These are phyloP conservation scores for Erinaceus europaeus DNA, from an alignment of 2,113 vertebrate species.

Conservation along the genomic window DNA sequence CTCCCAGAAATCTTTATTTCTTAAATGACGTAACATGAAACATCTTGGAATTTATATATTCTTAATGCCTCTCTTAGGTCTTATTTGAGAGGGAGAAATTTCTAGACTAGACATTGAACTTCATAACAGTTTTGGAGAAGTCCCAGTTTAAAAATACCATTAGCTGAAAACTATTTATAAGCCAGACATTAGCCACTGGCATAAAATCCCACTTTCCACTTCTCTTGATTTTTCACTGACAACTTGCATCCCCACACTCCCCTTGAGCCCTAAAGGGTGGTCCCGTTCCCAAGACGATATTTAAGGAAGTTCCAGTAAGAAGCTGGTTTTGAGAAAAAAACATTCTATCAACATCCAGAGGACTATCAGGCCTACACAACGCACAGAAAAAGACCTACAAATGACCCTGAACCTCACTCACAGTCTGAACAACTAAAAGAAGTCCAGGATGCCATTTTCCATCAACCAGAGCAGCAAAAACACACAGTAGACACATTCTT, in stretches of 20 bases:
- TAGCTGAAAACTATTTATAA: constrained; percentile 69
- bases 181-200: constrained; percentile 68
- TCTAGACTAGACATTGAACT: constrained; percentile 53
- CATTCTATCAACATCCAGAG: neutral
- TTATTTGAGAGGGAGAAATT: constrained; percentile 47
- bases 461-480: neutral
- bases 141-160: constrained; percentile 62
- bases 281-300: neutral
- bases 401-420: neutral
- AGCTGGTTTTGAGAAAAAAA: constrained; percentile 15
- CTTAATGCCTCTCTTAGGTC: no score
- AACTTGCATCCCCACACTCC: constrained; percentile 28
- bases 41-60: no score
- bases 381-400: neutral
- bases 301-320: constrained; percentile 34
- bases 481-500: neutral
- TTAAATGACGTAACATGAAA: no score
- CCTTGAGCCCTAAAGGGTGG: constrained; percentile 9
- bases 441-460: neutral
- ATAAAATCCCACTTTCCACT: constrained; percentile 58
- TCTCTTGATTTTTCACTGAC: constrained; percentile 54
- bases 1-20: no score
- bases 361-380: neutral
- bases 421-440: neutral
- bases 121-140: constrained; percentile 57